phyloP scores from a whole-genome alignment of 2,797 vertebrate genomes.

The Toxotes lorentzi region DNA sequence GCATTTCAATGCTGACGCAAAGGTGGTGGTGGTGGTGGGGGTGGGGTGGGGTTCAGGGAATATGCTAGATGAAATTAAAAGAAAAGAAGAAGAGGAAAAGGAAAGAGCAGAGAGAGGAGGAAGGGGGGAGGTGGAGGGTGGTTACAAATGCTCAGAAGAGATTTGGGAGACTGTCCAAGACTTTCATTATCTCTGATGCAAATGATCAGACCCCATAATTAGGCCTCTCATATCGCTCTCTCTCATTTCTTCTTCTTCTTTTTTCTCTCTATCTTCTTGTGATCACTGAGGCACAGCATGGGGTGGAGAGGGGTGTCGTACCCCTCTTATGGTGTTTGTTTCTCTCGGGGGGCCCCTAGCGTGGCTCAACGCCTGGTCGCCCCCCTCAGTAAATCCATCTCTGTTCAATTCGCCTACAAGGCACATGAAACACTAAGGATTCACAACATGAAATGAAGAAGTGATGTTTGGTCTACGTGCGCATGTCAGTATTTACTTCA shows the following conservation, averaged over 20 bases:
- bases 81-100: conserved; percentile 46
- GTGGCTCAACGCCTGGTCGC: conserved; percentile 55
- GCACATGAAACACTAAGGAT: conserved; percentile 19
- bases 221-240: conserved; percentile 76
- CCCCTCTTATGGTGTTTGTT: conserved; percentile 61
- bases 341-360: conserved; percentile 43
- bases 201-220: conserved; percentile 85
- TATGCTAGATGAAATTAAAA: conserved; percentile 63
- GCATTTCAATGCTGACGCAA: conserved; percentile 60
- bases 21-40: conserved; percentile 2
- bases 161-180: conserved; percentile 84
- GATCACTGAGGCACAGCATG: conserved; percentile 75
- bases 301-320: conserved; percentile 47
- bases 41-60: conserved; percentile 48
- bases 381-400: conserved; percentile 49
- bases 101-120: conserved; percentile 5
- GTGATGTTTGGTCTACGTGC: conserved; percentile 16
- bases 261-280: conserved; percentile 55
- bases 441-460: conserved; percentile 11
- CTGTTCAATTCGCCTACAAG: conserved; percentile 47
- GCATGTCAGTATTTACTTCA: conserved; percentile 4
- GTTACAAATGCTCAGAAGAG: conserved; percentile 70
- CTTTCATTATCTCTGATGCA: conserved; percentile 86
- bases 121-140: conserved; percentile 24
- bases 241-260: conserved; percentile 46